phyloP scores from a whole-genome alignment of 1,140 invertebrate species.

The Amphibalanus amphitrite region DNA sequence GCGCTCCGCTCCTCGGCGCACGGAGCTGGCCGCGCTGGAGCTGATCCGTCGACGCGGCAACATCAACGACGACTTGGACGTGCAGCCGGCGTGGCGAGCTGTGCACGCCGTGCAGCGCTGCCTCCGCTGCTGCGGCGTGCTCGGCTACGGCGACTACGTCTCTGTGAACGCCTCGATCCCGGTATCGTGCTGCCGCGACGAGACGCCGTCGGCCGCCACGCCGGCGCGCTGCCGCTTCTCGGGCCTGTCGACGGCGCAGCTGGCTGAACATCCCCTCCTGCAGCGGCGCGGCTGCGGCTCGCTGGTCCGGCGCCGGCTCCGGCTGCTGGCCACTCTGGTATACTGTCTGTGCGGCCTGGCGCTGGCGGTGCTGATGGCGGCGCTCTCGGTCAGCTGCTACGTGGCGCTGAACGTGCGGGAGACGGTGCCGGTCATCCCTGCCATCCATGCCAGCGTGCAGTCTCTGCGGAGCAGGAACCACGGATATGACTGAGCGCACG shows the following conservation, averaged over 20 bases:
- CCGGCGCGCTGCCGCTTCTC: neutral
- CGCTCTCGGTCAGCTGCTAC: neutral
- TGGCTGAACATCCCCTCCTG: neutral
- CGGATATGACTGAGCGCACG: no score
- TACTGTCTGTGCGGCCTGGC: neutral
- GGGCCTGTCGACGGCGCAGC: neutral
- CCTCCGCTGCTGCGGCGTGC: neutral
- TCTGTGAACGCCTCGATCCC: neutral
- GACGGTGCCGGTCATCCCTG: no score
- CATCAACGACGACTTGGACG: no score
- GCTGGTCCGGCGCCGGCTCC: neutral
- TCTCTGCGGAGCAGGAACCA: no score
- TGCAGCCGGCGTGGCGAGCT: neutral
- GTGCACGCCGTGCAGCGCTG: neutral
- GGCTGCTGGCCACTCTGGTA: neutral
- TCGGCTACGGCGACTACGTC: neutral
- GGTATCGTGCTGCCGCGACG: neutral
- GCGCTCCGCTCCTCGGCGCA: no score
- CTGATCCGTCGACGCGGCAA: neutral
- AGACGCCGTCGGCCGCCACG: neutral
- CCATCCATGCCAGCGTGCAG: no score
- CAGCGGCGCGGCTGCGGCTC: neutral
- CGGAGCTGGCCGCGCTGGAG: neutral
- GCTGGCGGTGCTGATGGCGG: neutral
- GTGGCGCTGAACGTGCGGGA: neutral